These are phyloP conservation scores for Halcyon chelicuti DNA, from an alignment of 2,797 vertebrate genomes.

Conservation along the genomic window DNA sequence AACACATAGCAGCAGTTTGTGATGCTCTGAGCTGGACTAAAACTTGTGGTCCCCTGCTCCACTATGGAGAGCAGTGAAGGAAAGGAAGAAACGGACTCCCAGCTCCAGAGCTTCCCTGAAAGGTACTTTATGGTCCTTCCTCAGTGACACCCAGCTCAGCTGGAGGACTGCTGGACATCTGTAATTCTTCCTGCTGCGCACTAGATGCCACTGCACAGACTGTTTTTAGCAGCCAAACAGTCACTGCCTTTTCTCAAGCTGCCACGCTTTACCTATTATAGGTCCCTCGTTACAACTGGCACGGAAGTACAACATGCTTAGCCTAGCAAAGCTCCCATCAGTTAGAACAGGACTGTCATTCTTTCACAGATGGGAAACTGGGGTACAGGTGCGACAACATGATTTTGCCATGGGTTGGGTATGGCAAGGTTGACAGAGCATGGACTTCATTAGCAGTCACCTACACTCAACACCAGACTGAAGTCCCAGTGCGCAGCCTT, in stretches of 20 bases:
- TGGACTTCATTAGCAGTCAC: neutral
- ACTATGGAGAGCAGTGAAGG: neutral
- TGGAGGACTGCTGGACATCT: neutral
- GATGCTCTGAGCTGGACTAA: neutral
- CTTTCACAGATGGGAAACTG: neutral
- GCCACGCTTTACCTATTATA: neutral
- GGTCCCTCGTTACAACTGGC: neutral
- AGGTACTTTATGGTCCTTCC: neutral
- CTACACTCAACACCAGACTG: neutral
- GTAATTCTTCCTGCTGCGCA: slow-evolving; percentile 19
- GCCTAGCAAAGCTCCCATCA: neutral
- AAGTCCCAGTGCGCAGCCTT: neutral
- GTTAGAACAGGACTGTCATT: neutral
- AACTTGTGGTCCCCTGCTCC: neutral
- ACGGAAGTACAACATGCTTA: neutral
- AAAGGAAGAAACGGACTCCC: neutral
- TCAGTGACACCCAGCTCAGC: neutral
- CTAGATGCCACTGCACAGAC: slow-evolving; percentile 41
- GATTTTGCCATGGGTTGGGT: neutral
- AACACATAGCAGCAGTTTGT: neutral
- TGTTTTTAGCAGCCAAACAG: slow-evolving; percentile 4
- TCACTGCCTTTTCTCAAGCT: neutral
- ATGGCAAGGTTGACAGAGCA: neutral
- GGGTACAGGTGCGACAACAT: neutral
- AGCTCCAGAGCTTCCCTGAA: neutral